phyloP scores from a whole-genome alignment of 2,797 vertebrate genomes.

The Artibeus jamaicensis region DNA sequence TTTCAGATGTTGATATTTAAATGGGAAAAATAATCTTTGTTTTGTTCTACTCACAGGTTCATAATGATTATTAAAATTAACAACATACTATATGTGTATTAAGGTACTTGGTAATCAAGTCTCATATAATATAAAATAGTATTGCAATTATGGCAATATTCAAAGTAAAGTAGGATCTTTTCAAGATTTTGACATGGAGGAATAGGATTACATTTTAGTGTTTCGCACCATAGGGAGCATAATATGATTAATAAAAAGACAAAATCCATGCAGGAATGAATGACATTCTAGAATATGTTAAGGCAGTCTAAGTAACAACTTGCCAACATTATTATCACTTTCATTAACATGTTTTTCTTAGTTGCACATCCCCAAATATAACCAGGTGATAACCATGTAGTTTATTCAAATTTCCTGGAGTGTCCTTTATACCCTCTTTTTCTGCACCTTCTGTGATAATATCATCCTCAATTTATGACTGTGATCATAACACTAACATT shows the following conservation, averaged over 20 bases:
- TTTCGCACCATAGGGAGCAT: neutral
- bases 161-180: neutral
- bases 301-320: neutral
- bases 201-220: neutral
- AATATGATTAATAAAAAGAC: neutral
- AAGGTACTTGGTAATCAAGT: neutral
- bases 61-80: slow-evolving; percentile 40
- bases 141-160: neutral
- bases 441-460: neutral
- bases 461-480: neutral
- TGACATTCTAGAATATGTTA: neutral
- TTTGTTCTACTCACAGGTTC: neutral
- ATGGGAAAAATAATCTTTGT: slow-evolving; percentile 11
- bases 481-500: neutral
- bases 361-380: neutral
- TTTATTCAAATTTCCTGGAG: neutral
- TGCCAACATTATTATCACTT: neutral
- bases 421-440: neutral
- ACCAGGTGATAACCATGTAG: neutral
- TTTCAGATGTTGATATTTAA: slow-evolving; percentile 7
- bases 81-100: neutral
- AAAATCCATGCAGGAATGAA: slow-evolving; percentile 3
- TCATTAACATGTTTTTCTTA: neutral
- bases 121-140: neutral
- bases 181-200: neutral